These are phyloP conservation scores for Pyrocoelia pectoralis DNA, from an alignment of 2,888 invertebrate genomes.

Conservation along the genomic window DNA sequence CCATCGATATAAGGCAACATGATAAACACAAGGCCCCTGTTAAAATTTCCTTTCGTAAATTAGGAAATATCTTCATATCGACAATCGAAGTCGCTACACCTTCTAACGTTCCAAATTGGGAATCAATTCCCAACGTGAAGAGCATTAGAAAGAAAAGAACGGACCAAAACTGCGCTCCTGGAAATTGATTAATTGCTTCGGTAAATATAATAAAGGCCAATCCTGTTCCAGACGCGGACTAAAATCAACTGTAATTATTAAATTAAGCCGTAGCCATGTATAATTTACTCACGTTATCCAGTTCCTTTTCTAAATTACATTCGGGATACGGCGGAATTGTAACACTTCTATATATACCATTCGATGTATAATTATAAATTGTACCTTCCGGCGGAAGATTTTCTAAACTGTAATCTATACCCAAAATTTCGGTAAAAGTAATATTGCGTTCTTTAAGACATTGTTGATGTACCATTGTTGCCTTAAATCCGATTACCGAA, in stretches of 20 bases:
- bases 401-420: conserved; percentile 60
- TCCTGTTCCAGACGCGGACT: conserved; percentile 97
- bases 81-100: conserved; percentile 95
- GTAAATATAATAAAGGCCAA: conserved; percentile 97
- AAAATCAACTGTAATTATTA: conserved; percentile 43
- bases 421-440: conserved; percentile 67
- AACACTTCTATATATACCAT: conserved; percentile 64
- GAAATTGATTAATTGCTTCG: conserved; percentile 97
- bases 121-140: conserved; percentile 95
- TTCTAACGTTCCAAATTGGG: conserved; percentile 95
- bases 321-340: conserved; percentile 74
- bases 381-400: conserved; percentile 67
- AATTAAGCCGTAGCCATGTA: not conserved
- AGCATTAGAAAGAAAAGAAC: conserved; percentile 96
- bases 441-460: conserved; percentile 72
- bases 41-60: conserved; percentile 86
- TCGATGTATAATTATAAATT: conserved; percentile 60
- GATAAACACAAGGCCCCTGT: conserved; percentile 82
- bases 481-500: conserved; percentile 93
- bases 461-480: conserved; percentile 82
- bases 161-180: conserved; percentile 95
- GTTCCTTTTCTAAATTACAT: conserved; percentile 85
- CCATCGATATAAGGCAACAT: conserved; percentile 87
- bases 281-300: conserved; percentile 78
- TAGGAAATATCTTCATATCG: conserved; percentile 93